phyloP scores from a whole-genome alignment of 1,140 invertebrate genomes.

The Ceratitis capitata region DNA sequence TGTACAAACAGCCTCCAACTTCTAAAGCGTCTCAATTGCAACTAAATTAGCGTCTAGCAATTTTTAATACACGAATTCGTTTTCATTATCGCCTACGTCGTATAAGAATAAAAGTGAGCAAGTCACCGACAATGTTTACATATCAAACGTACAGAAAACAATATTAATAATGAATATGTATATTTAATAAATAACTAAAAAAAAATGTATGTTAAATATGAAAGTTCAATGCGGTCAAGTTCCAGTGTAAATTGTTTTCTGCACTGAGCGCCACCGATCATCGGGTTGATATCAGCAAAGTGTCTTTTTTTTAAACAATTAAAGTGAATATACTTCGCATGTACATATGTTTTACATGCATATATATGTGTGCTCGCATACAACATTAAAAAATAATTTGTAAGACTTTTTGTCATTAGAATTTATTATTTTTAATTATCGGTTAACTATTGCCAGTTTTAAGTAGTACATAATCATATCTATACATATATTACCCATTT shows the following conservation, averaged over 20 bases:
- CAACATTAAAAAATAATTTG: too few relatives aligned
- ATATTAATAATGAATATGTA: not conserved
- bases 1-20: not conserved
- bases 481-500: too few relatives aligned
- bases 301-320: too few relatives aligned
- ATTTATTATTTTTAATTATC: too few relatives aligned
- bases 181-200: not conserved
- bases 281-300: not conserved
- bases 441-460: too few relatives aligned
- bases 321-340: too few relatives aligned
- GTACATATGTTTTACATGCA: too few relatives aligned
- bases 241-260: not conserved
- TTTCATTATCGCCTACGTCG: not conserved
- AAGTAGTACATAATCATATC: too few relatives aligned
- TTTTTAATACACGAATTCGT: not conserved
- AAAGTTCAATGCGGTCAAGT: slow-evolving; percentile 32
- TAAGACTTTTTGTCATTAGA: too few relatives aligned
- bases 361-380: too few relatives aligned
- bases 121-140: not conserved
- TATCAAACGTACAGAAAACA: not conserved
- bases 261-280: not conserved
- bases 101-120: not conserved
- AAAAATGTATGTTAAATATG: not conserved
- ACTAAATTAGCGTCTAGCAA: slow-evolving; percentile 22
- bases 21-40: not conserved